phyloP scores from a whole-genome alignment of 37 sponge, comb jelly and placozoan genomes.

The Eunapius fragilis region DNA sequence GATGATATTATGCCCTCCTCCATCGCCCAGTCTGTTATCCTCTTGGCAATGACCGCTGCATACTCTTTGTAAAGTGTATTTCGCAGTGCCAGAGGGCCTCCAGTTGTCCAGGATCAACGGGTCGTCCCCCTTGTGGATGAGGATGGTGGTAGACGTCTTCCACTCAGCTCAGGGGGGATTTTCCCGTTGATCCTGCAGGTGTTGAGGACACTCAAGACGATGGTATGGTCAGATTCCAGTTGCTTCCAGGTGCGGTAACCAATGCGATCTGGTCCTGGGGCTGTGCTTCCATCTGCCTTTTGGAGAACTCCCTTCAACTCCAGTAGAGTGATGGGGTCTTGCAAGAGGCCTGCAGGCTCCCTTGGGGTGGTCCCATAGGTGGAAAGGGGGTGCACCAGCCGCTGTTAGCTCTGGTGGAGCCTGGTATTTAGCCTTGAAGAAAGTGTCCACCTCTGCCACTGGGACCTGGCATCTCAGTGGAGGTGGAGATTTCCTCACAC shows the following conservation, averaged over 20 bases:
- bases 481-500: not conserved
- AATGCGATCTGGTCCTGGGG: conserved; percentile 5
- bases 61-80: conserved; percentile 24
- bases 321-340: no score
- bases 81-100: conserved; percentile 63
- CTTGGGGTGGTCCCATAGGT: no score
- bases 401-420: no score
- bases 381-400: no score
- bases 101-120: conserved; percentile 11
- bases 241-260: not conserved
- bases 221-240: not conserved
- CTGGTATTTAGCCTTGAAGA: not conserved
- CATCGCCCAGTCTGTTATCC: not conserved
- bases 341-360: no score
- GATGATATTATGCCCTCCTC: no score
- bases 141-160: conserved; percentile 48
- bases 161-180: conserved; percentile 16
- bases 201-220: not conserved
- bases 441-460: not conserved
- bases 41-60: not conserved
- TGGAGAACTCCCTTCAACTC: not conserved
- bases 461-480: not conserved
- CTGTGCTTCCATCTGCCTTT: not conserved
- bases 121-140: conserved; percentile 55
- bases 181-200: not conserved